phyloP scores from a whole-genome alignment of 2,888 invertebrate species.

The Crepidodera aurea region DNA sequence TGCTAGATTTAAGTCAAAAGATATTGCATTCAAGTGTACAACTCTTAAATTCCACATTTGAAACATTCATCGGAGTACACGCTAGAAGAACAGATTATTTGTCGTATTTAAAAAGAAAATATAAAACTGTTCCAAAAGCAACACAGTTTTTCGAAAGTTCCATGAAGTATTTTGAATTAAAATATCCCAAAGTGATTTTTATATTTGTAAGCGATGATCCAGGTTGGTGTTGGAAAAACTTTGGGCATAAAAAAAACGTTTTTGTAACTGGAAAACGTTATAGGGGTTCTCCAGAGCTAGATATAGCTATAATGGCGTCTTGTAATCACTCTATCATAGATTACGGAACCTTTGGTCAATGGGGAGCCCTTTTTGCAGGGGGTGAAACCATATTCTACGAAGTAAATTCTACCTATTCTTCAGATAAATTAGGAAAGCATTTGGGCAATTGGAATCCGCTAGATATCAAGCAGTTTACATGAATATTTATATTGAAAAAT shows the following conservation, averaged over 20 bases:
- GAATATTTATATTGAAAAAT: too few relatives aligned
- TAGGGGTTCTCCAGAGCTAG: conserved; percentile 59
- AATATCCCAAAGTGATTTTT: conserved; percentile 59
- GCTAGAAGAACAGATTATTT: conserved; percentile 67
- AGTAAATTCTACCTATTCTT: conserved; percentile 57
- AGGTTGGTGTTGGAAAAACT: conserved; percentile 60
- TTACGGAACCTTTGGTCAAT: conserved; percentile 64
- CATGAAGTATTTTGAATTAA: conserved; percentile 61
- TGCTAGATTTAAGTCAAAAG: conserved; percentile 62
- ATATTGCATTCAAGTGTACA: conserved; percentile 33
- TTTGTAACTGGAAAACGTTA: conserved; percentile 57
- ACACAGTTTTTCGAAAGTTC: conserved; percentile 59
- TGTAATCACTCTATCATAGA: conserved; percentile 66
- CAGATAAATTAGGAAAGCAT: conserved; percentile 58
- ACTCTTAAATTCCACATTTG: conserved; percentile 20
- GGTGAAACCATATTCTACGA: conserved; percentile 63
- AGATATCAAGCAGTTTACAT: too few relatives aligned
- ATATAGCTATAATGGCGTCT: conserved; percentile 63
- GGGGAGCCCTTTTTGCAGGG: conserved; percentile 64
- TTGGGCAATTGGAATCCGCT: conserved; percentile 62
- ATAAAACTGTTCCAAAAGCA: conserved; percentile 60
- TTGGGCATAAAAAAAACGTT: conserved; percentile 57
- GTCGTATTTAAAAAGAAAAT: conserved; percentile 64
- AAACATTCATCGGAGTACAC: conserved; percentile 65
- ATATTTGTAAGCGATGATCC: conserved; percentile 64